Conservation (phyloP, 2,888 invertebrate species). For the Ichneumoninae sp. region DNA sequence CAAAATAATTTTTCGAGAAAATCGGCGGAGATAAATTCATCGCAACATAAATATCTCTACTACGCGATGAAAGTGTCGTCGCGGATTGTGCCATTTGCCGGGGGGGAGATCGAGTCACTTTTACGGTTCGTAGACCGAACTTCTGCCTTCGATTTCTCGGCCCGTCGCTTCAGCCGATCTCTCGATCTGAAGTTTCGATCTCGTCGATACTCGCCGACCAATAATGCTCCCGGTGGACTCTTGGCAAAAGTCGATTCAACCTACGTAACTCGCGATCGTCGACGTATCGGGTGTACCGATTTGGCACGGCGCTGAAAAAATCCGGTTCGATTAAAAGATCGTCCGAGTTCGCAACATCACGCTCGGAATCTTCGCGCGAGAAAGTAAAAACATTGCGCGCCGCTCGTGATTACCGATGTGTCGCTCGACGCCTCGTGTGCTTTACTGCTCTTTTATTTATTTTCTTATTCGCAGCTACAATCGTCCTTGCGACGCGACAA, state of each 20-base stretch:
- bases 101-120: constrained; percentile 52
- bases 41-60: neutral
- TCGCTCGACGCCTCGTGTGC: neutral
- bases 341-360: constrained; percentile 11
- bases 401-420: neutral
- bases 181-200: constrained; percentile 39
- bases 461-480: neutral
- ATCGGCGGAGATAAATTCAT: neutral
- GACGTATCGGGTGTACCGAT: neutral
- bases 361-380: constrained; percentile 21
- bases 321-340: constrained; percentile 25
- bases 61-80: constrained; percentile 55
- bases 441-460: constrained; percentile 16
- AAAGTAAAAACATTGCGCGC: constrained; percentile 20
- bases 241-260: constrained; percentile 19
- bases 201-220: constrained; percentile 6
- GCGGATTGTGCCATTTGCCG: constrained; percentile 16
- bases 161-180: constrained; percentile 40
- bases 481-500: neutral
- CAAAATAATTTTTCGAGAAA: neutral
- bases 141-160: constrained; percentile 57
- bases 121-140: constrained; percentile 55
- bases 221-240: constrained; percentile 14
- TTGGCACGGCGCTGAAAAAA: neutral
- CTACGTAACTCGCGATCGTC: neutral